A percentile compares a stretch with the other conserved stretches of the same genome.
Conservation (phyloP, 1,140 invertebrate species). For the Lasaia peninsularis region DNA sequence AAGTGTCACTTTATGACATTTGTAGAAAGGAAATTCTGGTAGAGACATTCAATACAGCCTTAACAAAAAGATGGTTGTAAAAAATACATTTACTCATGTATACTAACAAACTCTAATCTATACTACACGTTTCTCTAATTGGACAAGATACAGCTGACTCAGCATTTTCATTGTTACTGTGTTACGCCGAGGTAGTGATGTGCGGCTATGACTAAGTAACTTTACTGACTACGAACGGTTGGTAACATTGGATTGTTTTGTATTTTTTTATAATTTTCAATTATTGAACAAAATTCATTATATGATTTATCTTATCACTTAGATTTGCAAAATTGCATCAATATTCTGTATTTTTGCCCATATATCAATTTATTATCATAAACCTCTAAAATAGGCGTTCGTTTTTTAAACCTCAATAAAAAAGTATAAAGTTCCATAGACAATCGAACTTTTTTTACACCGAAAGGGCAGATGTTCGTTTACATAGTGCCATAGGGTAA, state of each 20-base stretch:
- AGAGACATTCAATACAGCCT: conserved; percentile 13
- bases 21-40: not conserved
- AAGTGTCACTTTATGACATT: not conserved
- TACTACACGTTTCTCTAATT: conserved; percentile 28
- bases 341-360: too few relatives aligned
- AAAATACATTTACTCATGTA: conserved; percentile 23
- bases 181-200: conserved; percentile 18
- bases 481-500: conserved; percentile 30
- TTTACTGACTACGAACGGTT: conserved; percentile 4
- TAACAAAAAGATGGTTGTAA: conserved; percentile 18
- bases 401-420: conserved; percentile 20
- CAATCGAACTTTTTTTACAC: conserved; percentile 30
- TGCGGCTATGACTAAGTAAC: conserved; percentile 5
- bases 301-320: too few relatives aligned
- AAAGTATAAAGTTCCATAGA: conserved; percentile 29
- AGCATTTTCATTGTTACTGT: conserved; percentile 26
- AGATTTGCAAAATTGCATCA: too few relatives aligned
- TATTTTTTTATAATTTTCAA: not conserved
- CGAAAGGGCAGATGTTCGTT: conserved; percentile 36
- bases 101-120: conserved; percentile 21
- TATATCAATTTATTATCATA: too few relatives aligned
- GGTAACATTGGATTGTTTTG: not conserved
- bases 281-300: too few relatives aligned
- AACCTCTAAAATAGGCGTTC: not conserved
- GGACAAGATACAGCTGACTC: conserved; percentile 25